Base-by-base conservation (phyloP, 2,888 invertebrate genomes). In the Plagodis pulveraria region DNA sequence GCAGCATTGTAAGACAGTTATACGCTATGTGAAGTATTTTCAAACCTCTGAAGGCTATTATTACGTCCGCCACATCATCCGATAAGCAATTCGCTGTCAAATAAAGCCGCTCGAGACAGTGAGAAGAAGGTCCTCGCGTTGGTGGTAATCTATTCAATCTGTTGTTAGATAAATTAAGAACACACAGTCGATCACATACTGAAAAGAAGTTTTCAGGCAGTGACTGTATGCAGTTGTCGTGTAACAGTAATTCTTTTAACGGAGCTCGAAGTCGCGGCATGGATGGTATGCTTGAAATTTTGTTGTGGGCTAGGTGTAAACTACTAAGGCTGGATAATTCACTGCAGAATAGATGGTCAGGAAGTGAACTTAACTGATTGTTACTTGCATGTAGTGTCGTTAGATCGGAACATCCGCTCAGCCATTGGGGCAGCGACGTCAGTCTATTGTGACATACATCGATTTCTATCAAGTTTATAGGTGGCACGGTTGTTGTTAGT, bases 401-500 rank as follows among this genome's bases (percentile, higher is more conserved):
- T 48, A 97, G 87, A 63, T 96, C 94, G 12, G 94, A 95, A 74
- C 97, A 96, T 40, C 95, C 95, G 9, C 95, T 95, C 45, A 96
- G 87, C 97, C 97, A 97, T 71, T 95, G 95, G 0, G 97, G 97
- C 52, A 97, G 84, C 6, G 94, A 90, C 32, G 94, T 94, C 60
- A 97, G 85, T 72, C 95, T 95, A 76, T 97, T 97, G 80, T 96
- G 95, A 6, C 96, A 96, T 9, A 97, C 95, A 77, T 97, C 96
- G 47, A 97, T 93, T 79, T 96, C 96, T 67, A 95, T 94, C 49
- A 97, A 87, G 78, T 95, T 95, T 35, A 93, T 90, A 33, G 97
- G 97, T 51, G 95, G 94, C 32, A 96, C 95, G 51, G 94, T 93
- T 8, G 96, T 94, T 6, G 94, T 94, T 43, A 97, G 87, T 66